Conservation (phyloP, 2,113 vertebrate species). For the Tauraco erythrolophus region DNA sequence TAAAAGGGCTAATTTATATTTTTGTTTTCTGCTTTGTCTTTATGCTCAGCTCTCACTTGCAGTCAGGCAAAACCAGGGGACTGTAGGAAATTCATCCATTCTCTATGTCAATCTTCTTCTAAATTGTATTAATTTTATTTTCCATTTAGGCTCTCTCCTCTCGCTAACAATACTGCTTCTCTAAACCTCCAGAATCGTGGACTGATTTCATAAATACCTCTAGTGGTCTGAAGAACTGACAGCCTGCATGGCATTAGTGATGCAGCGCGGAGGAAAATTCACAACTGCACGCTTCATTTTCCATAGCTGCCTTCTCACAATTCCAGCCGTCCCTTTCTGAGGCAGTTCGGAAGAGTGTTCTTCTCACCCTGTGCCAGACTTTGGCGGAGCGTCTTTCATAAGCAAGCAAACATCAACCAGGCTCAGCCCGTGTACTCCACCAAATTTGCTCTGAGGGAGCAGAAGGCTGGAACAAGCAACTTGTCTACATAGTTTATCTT, state of each 20-base stretch:
- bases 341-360: background rate
- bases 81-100: slow-evolving; percentile 59
- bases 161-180: slow-evolving; percentile 59
- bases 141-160: slow-evolving; percentile 70
- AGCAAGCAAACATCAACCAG: background rate
- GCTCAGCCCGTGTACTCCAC: background rate
- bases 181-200: slow-evolving; percentile 71
- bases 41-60: background rate
- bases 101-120: slow-evolving; percentile 70
- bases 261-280: slow-evolving; percentile 2
- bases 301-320: slow-evolving; percentile 3
- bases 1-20: background rate
- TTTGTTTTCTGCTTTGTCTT: background rate
- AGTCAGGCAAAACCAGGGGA: slow-evolving; percentile 6
- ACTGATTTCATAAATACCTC: slow-evolving; percentile 85
- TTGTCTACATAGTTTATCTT: background rate
- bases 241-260: slow-evolving; percentile 54
- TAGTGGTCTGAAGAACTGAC: slow-evolving; percentile 72
- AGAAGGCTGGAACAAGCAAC: background rate
- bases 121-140: slow-evolving; percentile 84
- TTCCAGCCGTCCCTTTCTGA: background rate
- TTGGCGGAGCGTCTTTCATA: background rate
- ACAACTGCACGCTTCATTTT: slow-evolving; percentile 19
- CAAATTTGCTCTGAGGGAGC: background rate
- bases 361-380: background rate